Evolutionary conservation across 2,888 invertebrate species (phyloP).

Genomic region (Ganaspis brasiliensis): DNA sequence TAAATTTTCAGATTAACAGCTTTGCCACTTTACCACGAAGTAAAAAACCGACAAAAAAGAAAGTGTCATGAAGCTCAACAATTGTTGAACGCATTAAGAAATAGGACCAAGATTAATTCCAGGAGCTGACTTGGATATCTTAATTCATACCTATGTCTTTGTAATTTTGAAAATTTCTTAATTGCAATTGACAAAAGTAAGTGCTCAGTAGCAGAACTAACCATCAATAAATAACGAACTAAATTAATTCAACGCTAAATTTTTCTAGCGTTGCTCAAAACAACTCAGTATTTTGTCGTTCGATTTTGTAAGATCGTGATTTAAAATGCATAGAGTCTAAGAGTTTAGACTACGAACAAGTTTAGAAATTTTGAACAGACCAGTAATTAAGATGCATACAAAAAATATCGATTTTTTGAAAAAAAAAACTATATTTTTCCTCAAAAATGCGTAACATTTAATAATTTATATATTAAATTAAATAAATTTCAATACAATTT

Average conservation of each 20-base stretch:
- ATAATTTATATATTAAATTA: not conserved
- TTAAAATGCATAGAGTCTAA: slow-evolving; percentile 16
- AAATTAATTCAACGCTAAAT: slow-evolving; percentile 43
- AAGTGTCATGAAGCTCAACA: slow-evolving; percentile 79
- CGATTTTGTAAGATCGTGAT: slow-evolving; percentile 18
- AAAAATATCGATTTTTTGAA: slow-evolving; percentile 1
- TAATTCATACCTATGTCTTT: slow-evolving; percentile 4
- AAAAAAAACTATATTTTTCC: not conserved
- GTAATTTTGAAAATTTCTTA: not conserved
- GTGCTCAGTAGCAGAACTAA: slow-evolving; percentile 49
- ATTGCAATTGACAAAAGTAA: slow-evolving; percentile 35
- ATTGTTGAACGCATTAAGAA: slow-evolving; percentile 73
- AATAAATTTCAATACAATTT: no score
- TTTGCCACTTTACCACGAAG: slow-evolving; percentile 88
- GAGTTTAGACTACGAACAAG: slow-evolving; percentile 9
- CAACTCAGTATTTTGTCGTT: slow-evolving; percentile 24
- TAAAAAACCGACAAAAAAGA: slow-evolving; percentile 89
- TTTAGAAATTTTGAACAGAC: slow-evolving; percentile 23
- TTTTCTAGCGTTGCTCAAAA: slow-evolving; percentile 23
- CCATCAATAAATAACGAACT: slow-evolving; percentile 8
- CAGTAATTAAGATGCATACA: slow-evolving; percentile 4
- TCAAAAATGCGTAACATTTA: not conserved
- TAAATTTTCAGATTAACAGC: slow-evolving; percentile 85
- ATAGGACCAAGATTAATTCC: slow-evolving; percentile 65
- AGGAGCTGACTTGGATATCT: slow-evolving; percentile 30